Evolutionary conservation across 2,797 vertebrate species (phyloP), one percentile per base, ranked within the genome.

Genomic region (Podargus strigoides): DNA sequence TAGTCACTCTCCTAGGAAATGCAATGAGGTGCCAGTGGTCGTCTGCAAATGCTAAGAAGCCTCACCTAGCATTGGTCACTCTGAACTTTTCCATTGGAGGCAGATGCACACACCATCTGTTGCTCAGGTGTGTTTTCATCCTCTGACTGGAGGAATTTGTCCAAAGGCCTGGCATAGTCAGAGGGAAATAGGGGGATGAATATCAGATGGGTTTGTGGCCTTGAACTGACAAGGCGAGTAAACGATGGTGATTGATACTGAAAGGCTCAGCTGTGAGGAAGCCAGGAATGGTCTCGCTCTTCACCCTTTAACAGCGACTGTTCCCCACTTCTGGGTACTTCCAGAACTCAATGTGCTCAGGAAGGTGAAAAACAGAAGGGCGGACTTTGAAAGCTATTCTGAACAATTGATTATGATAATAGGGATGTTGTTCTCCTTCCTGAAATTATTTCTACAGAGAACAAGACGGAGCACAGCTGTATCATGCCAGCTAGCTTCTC

Each of bases 161-260:
- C 64, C 85, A 62, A 36, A 68, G 76, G 53, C 68, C 78, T 22
- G 27, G 68, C 82, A 85, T 47, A 24, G 68, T 50, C 44, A 10
- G 22, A 52, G 39, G 42, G 75, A 95, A 79, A n/a, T 49, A 68
- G 30, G 6, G 49, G 39, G 55, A 26, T 86, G 85, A 66, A 9
- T n/a, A 36, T 89, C 91, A 59, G 53, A 72, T 52, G 82, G 55
- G 46, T 66, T 58, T 83, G 86, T 92, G 74, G 90, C 93, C 89
- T 78, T 92, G 89, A 87, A 34, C 39, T 89, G 94, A 87, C 91
- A 93, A 58, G 50, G 60, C 6, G 3, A 95, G 79, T 62, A 59
- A 87, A 89, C 92, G 87, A 96, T 69, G 85, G 49, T 96, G 87
- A 93, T 92, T 58, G 91, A 46, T 80, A 6, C 53, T 86, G 93